Percentiles rank a stretch among this genome's conserved stretches.
Conservation (phyloP, 2,888 invertebrate genomes). For the Phaedon cochleariae region DNA sequence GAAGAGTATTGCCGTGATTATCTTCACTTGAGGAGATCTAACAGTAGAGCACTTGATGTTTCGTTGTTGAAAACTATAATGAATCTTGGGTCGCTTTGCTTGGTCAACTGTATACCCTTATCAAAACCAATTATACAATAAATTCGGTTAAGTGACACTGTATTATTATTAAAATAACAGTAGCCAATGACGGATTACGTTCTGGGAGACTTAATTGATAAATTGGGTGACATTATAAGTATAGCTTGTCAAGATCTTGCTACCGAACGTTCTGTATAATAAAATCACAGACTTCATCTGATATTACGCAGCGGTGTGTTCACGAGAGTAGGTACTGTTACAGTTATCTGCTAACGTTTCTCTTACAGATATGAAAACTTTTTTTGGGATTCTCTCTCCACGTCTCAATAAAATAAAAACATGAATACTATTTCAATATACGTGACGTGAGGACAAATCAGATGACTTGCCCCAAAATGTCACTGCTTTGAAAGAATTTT, state of each 20-base stretch:
- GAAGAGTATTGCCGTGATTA: constrained; percentile 58
- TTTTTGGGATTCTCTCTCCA: too few relatives aligned
- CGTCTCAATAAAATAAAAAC: too few relatives aligned
- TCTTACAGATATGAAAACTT: too few relatives aligned
- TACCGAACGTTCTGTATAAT: too few relatives aligned
- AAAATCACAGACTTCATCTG: too few relatives aligned
- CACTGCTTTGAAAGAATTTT: too few relatives aligned
- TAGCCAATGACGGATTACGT: constrained; percentile 57
- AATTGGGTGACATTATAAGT: constrained; percentile 59
- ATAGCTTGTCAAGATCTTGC: constrained; percentile 18
- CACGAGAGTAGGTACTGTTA: too few relatives aligned
- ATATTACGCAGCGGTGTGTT: too few relatives aligned
- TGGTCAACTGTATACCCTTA: constrained; percentile 59
- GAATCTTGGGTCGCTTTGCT: constrained; percentile 27
- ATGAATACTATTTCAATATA: too few relatives aligned
- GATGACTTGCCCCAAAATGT: too few relatives aligned
- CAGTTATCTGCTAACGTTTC: too few relatives aligned
- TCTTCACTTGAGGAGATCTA: constrained; percentile 62
- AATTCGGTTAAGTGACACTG: constrained; percentile 61
- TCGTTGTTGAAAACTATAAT: constrained; percentile 13
- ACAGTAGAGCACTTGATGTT: constrained; percentile 48
- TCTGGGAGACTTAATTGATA: constrained; percentile 60
- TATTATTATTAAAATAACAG: constrained; percentile 61
- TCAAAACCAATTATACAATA: constrained; percentile 63
- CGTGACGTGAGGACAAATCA: too few relatives aligned